phyloP scores from a whole-genome alignment of 2,888 invertebrate genomes.

The Dasypogon diadema region DNA sequence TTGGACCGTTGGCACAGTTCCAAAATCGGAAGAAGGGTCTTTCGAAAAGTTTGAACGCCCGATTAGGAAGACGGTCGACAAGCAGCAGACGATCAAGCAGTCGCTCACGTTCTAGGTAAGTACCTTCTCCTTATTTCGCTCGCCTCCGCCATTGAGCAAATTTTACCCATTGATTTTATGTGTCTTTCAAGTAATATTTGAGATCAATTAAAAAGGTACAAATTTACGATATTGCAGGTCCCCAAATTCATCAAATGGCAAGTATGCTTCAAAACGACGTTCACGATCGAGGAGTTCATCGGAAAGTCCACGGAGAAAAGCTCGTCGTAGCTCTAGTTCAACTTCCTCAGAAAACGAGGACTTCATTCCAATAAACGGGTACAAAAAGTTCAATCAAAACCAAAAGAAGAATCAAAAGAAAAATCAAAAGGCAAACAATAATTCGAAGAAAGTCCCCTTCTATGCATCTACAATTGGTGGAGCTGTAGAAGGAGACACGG shows the following conservation, averaged over 20 bases:
- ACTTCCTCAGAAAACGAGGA: conserved; percentile 63
- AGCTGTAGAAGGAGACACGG: conserved; percentile 80
- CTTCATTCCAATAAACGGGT: conserved; percentile 63
- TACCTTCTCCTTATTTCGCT: no score
- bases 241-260: conserved; percentile 35
- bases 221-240: conserved; percentile 33
- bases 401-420: conserved; percentile 67
- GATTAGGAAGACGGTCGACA: conserved; percentile 71
- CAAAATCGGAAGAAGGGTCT: conserved; percentile 67
- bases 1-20: conserved; percentile 72
- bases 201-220: no score
- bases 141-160: no score
- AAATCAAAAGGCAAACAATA: conserved; percentile 60
- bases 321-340: conserved; percentile 65
- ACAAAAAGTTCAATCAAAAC: conserved; percentile 62
- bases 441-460: conserved; percentile 71
- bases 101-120: conserved; percentile 66
- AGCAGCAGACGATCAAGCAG: conserved; percentile 64
- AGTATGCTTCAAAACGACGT: conserved; percentile 60
- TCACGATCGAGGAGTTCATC: conserved; percentile 64
- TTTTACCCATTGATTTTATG: no score
- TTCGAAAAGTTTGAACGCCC: conserved; percentile 73
- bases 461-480: conserved; percentile 77
- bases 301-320: conserved; percentile 71
- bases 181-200: no score